phyloP scores from a whole-genome alignment of 2,888 invertebrate genomes.

The Lottia scabra region DNA sequence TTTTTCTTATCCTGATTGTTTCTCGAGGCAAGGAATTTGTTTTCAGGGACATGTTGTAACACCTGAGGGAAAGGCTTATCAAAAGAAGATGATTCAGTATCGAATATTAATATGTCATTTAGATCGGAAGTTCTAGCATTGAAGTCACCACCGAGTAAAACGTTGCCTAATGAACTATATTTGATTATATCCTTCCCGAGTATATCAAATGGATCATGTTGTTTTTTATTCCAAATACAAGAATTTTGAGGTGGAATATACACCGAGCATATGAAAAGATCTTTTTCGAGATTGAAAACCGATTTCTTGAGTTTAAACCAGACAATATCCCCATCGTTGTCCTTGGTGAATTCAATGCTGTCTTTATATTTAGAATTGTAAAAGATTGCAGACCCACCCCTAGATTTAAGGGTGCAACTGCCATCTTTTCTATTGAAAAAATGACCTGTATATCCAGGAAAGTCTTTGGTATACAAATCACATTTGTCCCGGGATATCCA shows the following conservation, averaged over 20 bases:
- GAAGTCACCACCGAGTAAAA: conserved; percentile 14
- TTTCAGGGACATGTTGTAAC: background rate
- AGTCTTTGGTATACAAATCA: background rate
- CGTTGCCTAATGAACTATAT: conserved; percentile 7
- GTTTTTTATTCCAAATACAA: conserved; percentile 3
- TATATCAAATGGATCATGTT: conserved; percentile 3
- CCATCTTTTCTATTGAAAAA: background rate
- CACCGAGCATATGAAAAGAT: conserved; percentile 17
- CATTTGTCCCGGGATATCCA: background rate
- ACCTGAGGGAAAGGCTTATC: background rate
- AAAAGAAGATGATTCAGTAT: background rate
- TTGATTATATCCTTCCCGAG: conserved; percentile 8
- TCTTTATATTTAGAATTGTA: background rate
- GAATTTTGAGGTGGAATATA: conserved; percentile 14
- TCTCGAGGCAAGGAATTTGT: background rate
- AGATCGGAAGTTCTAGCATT: conserved; percentile 6
- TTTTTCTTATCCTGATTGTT: conserved; percentile 5
- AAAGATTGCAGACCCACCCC: background rate
- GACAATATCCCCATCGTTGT: background rate
- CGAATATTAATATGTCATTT: background rate
- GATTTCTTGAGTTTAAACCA: conserved; percentile 19
- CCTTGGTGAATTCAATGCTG: background rate
- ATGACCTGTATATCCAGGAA: background rate
- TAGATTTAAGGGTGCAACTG: background rate
- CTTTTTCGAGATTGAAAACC: conserved; percentile 13